Evolutionary conservation across 2,113 vertebrate species (phyloP).

Genomic region (Xiphorhynchus elegans): DNA sequence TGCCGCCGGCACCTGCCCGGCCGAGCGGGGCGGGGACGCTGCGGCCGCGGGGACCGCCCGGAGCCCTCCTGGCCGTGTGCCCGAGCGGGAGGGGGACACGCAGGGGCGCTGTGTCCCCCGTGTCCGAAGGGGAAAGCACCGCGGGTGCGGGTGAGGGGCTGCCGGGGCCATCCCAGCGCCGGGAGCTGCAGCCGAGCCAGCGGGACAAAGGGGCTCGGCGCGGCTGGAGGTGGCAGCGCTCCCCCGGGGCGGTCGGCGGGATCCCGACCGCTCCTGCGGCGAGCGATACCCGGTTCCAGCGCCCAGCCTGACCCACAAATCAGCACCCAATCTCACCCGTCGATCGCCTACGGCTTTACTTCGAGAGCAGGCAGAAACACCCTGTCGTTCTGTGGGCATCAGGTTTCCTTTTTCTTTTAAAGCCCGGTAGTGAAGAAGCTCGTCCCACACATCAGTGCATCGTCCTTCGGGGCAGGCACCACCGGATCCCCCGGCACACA

Average conservation of each 20-base stretch:
- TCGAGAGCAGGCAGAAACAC: neutral
- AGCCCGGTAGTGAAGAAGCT: neutral
- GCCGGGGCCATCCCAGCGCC: neutral
- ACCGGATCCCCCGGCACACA: neutral
- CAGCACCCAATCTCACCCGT: neutral
- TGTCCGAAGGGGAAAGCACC: neutral
- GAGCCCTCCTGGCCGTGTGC: neutral
- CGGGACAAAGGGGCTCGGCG: neutral
- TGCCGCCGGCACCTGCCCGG: neutral
- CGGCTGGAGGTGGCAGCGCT: neutral
- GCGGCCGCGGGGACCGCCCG: too few relatives aligned
- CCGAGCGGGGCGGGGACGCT: too few relatives aligned
- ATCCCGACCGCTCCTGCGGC: neutral
- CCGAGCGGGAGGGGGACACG: neutral
- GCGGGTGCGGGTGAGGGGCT: neutral
- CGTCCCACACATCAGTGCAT: neutral
- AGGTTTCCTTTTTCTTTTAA: neutral
- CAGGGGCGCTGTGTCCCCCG: neutral
- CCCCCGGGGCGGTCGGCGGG: neutral
- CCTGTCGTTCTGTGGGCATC: neutral
- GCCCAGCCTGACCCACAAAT: neutral
- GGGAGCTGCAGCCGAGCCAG: neutral
- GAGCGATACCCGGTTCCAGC: accelerated
- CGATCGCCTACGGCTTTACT: neutral
- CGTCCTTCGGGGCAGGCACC: neutral